phyloP scores from a whole-genome alignment of 2,113 vertebrate genomes.

The Ictidomys tridecemlineatus region DNA sequence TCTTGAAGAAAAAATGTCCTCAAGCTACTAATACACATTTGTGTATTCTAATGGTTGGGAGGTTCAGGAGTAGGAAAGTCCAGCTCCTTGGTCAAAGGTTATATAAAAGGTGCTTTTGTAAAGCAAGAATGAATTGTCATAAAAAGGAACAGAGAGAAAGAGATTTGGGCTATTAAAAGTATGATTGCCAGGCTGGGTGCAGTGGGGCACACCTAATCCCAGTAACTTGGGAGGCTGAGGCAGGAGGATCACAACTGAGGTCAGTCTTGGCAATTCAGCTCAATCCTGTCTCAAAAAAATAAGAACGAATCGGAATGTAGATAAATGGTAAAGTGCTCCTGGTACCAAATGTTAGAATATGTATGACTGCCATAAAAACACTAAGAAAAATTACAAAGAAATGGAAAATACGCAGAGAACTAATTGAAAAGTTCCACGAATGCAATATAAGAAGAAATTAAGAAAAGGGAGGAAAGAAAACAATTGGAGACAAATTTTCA shows the following conservation, averaged over 20 bases:
- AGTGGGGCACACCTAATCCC: too few relatives aligned
- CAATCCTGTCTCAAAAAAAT: too few relatives aligned
- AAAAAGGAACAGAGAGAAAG: not conserved
- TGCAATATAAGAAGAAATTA: constrained; percentile 46
- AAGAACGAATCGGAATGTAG: too few relatives aligned
- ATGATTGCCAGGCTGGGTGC: not conserved
- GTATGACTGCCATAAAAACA: not conserved
- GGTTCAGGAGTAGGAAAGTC: not conserved
- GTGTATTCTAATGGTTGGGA: not conserved
- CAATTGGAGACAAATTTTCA: not conserved
- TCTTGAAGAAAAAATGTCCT: not conserved
- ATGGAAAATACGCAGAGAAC: not conserved
- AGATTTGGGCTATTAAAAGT: constrained; percentile 28
- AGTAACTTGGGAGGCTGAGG: too few relatives aligned
- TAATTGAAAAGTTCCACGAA: not conserved
- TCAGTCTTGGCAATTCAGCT: too few relatives aligned
- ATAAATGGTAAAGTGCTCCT: too few relatives aligned
- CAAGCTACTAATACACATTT: not conserved
- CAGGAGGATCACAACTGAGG: too few relatives aligned
- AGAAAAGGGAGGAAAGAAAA: not conserved
- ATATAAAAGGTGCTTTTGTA: not conserved
- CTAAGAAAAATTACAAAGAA: not conserved
- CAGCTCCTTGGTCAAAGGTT: not conserved
- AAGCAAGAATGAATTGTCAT: constrained; percentile 16
- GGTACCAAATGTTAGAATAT: too few relatives aligned